Evolutionary conservation across 2,113 vertebrate genomes (phyloP), one percentile per base, ranked within the genome.

Genomic region (Alethe diademata): DNA sequence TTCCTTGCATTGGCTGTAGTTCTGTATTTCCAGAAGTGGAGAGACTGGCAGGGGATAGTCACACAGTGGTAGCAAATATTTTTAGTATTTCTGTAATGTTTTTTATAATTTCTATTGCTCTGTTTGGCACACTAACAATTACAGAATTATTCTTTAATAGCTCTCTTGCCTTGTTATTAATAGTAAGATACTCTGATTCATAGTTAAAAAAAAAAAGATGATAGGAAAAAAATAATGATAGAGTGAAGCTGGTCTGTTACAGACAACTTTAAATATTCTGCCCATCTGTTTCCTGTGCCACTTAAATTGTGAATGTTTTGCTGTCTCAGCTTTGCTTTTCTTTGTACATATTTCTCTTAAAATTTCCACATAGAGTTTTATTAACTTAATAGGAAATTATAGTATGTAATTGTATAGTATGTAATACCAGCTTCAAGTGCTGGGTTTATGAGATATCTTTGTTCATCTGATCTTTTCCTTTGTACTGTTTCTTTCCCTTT

Each of bases 221-320:
- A 42, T 15, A 33, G 26, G 33, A 26, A 45, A 60, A 93, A 86
- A 89, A 71, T 4, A 3, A n/a, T 10, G 28, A 47, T 38, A 66
- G 36, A 93, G 54, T 61, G 75, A 90, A 86, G 62, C 50, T 65
- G 25, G 19, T 66, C 80, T 73, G 54, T 74, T 93, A 91, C 92
- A 81, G 78, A 67, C 38, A 58, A 71, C 57, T 81, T 89, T 7
- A 85, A 71, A 89, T 88, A 74, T 40, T 91, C 72, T 91, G 10
- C 35, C 79, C 86, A 53, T 83, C 72, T 96, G 79, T 83, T 93
- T 92, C 54, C 89, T 83, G 31, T 78, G n/a, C 58, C 50, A 38
- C 29, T 67, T 90, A 43, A 95, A 81, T 93, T 64, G 65, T 5
- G 2, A 70, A 54, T 15, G 3, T 73, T 86, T 92, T 89, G 36